A percentile compares a stretch with the other conserved stretches of the same genome.
Evolutionary conservation across 2,888 invertebrate genomes (phyloP).

Genomic region (Zygaena filipendulae): DNA sequence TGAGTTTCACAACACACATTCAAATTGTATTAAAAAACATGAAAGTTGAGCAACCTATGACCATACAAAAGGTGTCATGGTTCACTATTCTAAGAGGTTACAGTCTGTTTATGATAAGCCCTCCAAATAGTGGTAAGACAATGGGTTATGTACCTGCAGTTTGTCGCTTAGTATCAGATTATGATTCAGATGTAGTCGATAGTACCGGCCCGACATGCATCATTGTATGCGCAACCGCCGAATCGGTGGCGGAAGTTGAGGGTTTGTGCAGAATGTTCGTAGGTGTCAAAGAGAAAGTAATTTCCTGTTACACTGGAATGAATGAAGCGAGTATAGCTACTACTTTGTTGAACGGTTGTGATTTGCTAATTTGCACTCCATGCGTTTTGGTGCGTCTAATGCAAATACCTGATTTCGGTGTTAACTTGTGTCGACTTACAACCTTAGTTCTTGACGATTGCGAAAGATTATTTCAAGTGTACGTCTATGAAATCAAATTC

Average conservation of each 20-base stretch:
- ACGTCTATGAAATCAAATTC: conserved; percentile 48
- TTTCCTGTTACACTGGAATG: conserved; percentile 54
- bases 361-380: conserved; percentile 78
- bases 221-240: conserved; percentile 72
- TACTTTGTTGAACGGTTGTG: conserved; percentile 72
- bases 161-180: conserved; percentile 67
- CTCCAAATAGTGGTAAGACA: conserved; percentile 74
- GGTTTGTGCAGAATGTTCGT: conserved; percentile 46
- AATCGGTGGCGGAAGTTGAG: conserved; percentile 61
- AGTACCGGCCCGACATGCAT: conserved; percentile 72
- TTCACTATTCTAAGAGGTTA: conserved; percentile 73
- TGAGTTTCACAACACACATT: conserved; percentile 38
- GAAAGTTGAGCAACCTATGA: conserved; percentile 44
- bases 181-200: conserved; percentile 27
- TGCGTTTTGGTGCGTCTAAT: conserved; percentile 58
- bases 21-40: conserved; percentile 33
- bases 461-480: conserved; percentile 70
- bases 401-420: conserved; percentile 34
- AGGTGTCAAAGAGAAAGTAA: conserved; percentile 30
- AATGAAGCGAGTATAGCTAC: conserved; percentile 37
- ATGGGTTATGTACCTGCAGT: conserved; percentile 76
- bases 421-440: conserved; percentile 71
- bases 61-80: conserved; percentile 78
- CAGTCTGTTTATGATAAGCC: conserved; percentile 73
- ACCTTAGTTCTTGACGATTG: conserved; percentile 78